Base-by-base conservation (phyloP, 2,888 invertebrate genomes). In the Campaea margaritaria region DNA sequence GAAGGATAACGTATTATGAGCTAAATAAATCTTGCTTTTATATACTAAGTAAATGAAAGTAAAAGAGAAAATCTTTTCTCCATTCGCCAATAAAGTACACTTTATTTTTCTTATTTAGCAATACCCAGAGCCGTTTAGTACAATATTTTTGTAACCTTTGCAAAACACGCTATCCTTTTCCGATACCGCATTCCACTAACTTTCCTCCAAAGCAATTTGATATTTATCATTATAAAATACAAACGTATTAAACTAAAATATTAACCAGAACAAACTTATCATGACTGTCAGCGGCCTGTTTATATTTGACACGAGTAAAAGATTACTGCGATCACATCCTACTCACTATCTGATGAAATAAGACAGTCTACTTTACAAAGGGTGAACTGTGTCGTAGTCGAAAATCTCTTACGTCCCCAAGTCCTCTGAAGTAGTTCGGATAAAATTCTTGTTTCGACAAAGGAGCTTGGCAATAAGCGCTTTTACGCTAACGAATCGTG, bases 271-370 rank as follows among this genome's bases (percentile, higher is more conserved):
- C 47, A 34, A 45, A 49, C 58, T 53, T 63, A 67, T 60, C 53
- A 57, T 60, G 57, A 36, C 62, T 42, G 58, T 53, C 51, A 61
- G 38, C 36, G 49, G 41, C 46, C 42, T 53, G 44, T 46, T 50
- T n/a, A 34, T 51, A 52, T 28, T 38, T 14, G 38, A 56, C 61
- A 62, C 67, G 51, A 71, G 72, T 67, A 74, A 76, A 62, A 64
- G 48, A 69, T 68, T 61, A 54, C 69, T 64, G 21, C 21, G 65
- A 66, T 69, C 58, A 61, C 68, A 57, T 63, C 62, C 67, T 57
- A 70, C 67, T 67, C 59, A 60, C 61, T 62, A 66, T 62, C 55
- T 63, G 52, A 58, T 44, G 42, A 14, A 13, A 39, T 46, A 45
- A 16, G 14, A 12, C 28, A 27, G 28, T n/a, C 28, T 15, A 21